Percentiles rank a stretch among this genome's conserved stretches.
phyloP scores from a whole-genome alignment of 1,140 invertebrate genomes.

The Drosophila orena region DNA sequence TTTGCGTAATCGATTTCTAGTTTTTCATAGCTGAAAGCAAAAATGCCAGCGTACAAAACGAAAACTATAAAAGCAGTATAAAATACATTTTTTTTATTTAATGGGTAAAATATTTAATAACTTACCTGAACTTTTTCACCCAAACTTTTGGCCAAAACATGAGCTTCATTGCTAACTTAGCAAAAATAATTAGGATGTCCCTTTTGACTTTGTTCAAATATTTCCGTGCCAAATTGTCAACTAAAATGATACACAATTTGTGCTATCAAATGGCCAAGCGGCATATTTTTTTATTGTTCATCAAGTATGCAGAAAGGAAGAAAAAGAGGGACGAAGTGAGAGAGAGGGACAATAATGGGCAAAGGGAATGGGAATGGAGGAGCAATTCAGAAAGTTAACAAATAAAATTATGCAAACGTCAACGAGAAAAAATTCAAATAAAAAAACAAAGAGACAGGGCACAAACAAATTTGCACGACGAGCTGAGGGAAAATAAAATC shows the following conservation, averaged over 20 bases:
- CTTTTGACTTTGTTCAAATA: slow-evolving; percentile 8
- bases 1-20: slow-evolving; percentile 29
- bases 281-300: slow-evolving; percentile 36
- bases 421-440: slow-evolving; percentile 19
- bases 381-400: slow-evolving; percentile 61
- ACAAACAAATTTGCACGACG: slow-evolving; percentile 45
- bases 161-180: neutral
- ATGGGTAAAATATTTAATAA: neutral
- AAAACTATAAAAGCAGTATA: neutral
- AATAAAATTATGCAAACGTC: slow-evolving; percentile 75
- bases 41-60: neutral
- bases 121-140: neutral
- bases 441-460: slow-evolving; percentile 8
- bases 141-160: neutral
- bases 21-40: slow-evolving; percentile 5
- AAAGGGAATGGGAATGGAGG: slow-evolving; percentile 13
- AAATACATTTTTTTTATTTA: too few relatives aligned
- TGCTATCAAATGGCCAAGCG: slow-evolving; percentile 6
- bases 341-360: slow-evolving; percentile 18
- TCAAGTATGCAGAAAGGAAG: slow-evolving; percentile 32
- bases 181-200: slow-evolving; percentile 13
- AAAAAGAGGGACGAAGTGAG: neutral
- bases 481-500: slow-evolving; percentile 22
- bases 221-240: slow-evolving; percentile 1
- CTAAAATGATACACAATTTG: slow-evolving; percentile 26